Conservation (phyloP, 2,888 invertebrate species). For the Colletes collaris region DNA sequence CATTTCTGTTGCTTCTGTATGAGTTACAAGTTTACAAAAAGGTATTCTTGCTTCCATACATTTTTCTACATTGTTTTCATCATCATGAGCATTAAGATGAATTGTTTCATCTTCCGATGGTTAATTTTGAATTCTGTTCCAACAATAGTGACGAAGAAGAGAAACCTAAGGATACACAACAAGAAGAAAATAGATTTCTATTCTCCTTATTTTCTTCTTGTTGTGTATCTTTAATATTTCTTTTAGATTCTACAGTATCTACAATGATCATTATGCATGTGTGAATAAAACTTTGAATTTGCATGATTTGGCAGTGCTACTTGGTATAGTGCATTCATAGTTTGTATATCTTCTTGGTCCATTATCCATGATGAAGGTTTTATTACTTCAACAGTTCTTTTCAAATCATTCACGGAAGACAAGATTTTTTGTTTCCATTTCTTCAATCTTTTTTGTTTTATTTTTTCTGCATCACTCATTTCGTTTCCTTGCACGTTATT, state of each 20-base stretch:
- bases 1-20: conserved; percentile 22
- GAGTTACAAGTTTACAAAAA: conserved; percentile 60
- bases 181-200: conserved; percentile 43
- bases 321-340: conserved; percentile 73
- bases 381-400: conserved; percentile 60
- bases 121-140: conserved; percentile 44
- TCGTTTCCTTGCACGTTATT: conserved; percentile 31
- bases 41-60: conserved; percentile 21
- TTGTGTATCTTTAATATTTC: conserved; percentile 13
- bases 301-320: conserved; percentile 70
- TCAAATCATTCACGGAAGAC: conserved; percentile 62
- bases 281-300: conserved; percentile 60
- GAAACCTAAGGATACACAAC: no score
- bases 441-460: conserved; percentile 51
- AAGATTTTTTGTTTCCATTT: conserved; percentile 55
- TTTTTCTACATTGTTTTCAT: conserved; percentile 44
- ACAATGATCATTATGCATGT: conserved; percentile 71
- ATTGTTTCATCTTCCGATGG: conserved; percentile 57
- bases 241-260: conserved; percentile 59
- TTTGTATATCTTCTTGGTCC: conserved; percentile 68
- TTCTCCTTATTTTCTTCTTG: conserved; percentile 35
- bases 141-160: no score
- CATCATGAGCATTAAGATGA: conserved; percentile 43
- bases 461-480: conserved; percentile 34
- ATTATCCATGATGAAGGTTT: conserved; percentile 64